Evolutionary conservation across 2,888 invertebrate genomes (phyloP), one percentile per base, ranked within the genome.

Genomic region (Crioceris asparagi): DNA sequence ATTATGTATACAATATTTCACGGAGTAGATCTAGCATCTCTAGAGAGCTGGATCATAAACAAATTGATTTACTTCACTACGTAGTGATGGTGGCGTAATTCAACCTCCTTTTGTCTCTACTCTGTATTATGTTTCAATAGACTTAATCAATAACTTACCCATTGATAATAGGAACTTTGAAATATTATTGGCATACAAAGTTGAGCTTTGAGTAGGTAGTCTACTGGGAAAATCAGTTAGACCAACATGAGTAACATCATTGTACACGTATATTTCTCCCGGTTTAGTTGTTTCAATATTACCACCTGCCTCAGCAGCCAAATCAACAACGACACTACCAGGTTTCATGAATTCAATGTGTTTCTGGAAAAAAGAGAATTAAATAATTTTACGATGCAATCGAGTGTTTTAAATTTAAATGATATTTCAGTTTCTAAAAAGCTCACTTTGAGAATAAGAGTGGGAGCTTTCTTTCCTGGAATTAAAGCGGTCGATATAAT

Each of bases 401-500:
- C 5, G 3, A 32, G 17, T 4, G 16, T 17, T 8, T 29, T 4
- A 7, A 21, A 6, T 7, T 21, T 21, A n/a, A n/a, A n/a, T 21
- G 21, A 7, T 21, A 21, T 21, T 21, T 10, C 21, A 21, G 10
- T 10, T 21, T 21, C 10, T 21, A n/a, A n/a, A n/a, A n/a, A n/a
- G n/a, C n/a, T n/a, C 58, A 84, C 85, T 74, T 81, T 84, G 37
- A 83, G 69, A 49, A 90, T 79, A 10, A 90, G 74, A 35, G 79
- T 52, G 1, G 91, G 90, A 1, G 90, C 90, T 33, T 74, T 79
- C 61, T 81, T 85, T 32, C 88, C 90, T 10, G 91, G 91, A 50
- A 91, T 88, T 10, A 91, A 72, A 4, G 90, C 90, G 1, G 91
- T 91, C n/a, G 82, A 78, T 54, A 91, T 88, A 48, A 91, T 74